phyloP scores from a whole-genome alignment of 30 jellyfish, hydroid and myxozoan species.

The Pelagia noctiluca region DNA sequence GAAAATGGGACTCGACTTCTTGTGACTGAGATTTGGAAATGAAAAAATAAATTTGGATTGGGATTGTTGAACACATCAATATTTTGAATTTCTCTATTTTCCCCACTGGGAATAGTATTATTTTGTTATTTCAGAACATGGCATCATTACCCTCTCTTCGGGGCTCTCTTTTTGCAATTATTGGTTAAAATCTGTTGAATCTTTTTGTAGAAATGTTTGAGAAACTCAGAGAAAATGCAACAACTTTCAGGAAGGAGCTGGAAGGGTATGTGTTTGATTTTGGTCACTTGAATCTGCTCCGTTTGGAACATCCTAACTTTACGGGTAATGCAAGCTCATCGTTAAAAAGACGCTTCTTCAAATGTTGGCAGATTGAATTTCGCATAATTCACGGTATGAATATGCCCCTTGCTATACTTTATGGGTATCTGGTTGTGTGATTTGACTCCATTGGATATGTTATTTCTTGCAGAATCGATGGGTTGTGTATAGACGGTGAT shows the following conservation, averaged over 20 bases:
- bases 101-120: too few species aligned
- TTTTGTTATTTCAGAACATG: too few species aligned
- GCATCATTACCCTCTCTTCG: background rate
- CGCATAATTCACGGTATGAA: too few species aligned
- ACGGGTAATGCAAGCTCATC: background rate
- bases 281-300: background rate
- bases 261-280: slow-evolving; percentile 47
- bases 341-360: background rate
- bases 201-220: slow-evolving; percentile 57
- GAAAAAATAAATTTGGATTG: too few species aligned
- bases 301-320: background rate
- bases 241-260: slow-evolving; percentile 42
- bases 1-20: too few species aligned
- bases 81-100: too few species aligned
- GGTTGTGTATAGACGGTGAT: slow-evolving; percentile 82
- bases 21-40: too few species aligned
- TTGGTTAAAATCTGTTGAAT: too few species aligned
- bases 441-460: background rate
- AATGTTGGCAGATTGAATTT: too few species aligned
- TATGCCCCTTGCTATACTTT: too few species aligned
- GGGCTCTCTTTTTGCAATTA: background rate
- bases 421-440: background rate
- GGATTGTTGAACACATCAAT: too few species aligned
- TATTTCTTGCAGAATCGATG: slow-evolving; percentile 60
- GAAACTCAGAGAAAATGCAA: slow-evolving; percentile 53